Evolutionary conservation across 2,113 vertebrate genomes (phyloP), one percentile per base, ranked within the genome.

Genomic region (Numida meleagris): DNA sequence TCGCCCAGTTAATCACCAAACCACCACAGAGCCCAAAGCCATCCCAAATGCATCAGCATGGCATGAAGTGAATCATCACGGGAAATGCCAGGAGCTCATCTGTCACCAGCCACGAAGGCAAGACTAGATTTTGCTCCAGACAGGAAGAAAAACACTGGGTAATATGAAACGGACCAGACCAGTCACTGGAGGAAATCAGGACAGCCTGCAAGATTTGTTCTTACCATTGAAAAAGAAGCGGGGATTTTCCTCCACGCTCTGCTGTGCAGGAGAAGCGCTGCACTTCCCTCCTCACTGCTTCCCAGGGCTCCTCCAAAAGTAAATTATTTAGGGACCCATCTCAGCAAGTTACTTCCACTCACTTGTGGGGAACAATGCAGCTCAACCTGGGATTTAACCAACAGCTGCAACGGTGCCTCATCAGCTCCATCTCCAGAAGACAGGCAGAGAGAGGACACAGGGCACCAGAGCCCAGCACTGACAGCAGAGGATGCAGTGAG

Each of bases 81-180:
- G 93, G 95, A 96, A 94, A 94, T 95, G 73, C 93, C 96, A 95
- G 61, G 67, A 91, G 80, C 82, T 91, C 58, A 72, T 94, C 88
- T 59, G 82, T 94, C 94, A 94, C 73, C 92, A 81, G 85, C 89
- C 91, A 83, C 59, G 31, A 89, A 82, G 42, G 57, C 82, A 83
- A 48, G 59, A 72, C 79, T 78, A 78, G 63, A 34, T 90, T 75
- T 78, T 48, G 19, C 80, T 90, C 73, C 86, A 88, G 92, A 58
- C 65, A 82, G 66, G 18, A 76, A 95, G 38, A 46, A 93, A 94
- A 97, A 87, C 66, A 95, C 75, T 23, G 11, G 23, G 25, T 82
- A 53, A 76, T 42, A 78, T 10, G 43, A 76, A 87, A 88, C 0
- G 34, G 72, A 67, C 59, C 73, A 40, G 53, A 81, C 38, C 77